Evolutionary conservation across 2,888 invertebrate genomes (phyloP).

Genomic region (Lissocephala sabroskyi): DNA sequence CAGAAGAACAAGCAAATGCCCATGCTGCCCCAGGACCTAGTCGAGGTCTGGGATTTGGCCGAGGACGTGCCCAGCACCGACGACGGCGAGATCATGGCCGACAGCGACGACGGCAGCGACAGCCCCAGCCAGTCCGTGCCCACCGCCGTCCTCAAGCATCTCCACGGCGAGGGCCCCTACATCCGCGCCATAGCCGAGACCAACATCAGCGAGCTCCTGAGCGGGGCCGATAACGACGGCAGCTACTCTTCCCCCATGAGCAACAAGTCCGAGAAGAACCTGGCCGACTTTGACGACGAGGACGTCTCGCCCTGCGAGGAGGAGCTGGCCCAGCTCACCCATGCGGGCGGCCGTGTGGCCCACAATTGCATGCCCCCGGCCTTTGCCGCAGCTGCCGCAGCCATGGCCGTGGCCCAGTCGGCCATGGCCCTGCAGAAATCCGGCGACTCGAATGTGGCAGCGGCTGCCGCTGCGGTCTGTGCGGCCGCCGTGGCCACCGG

Average conservation of each 20-base stretch:
- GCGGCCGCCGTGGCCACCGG: constrained; percentile 61
- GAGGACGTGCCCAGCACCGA: constrained; percentile 71
- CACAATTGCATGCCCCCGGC: constrained; percentile 69
- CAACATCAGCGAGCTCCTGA: constrained; percentile 71
- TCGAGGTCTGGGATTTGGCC: constrained; percentile 77
- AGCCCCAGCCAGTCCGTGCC: constrained; percentile 68
- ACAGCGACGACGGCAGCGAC: constrained; percentile 72
- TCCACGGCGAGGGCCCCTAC: constrained; percentile 74
- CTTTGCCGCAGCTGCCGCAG: constrained; percentile 67
- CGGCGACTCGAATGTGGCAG: constrained; percentile 54
- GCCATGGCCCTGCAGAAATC: constrained; percentile 66
- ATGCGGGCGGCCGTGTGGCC: constrained; percentile 52
- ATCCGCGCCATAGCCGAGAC: constrained; percentile 73
- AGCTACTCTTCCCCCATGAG: constrained; percentile 95
- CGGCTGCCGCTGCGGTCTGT: constrained; percentile 60
- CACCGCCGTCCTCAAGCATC: constrained; percentile 70
- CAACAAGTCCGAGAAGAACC: constrained; percentile 93
- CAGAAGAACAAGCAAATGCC: constrained; percentile 66
- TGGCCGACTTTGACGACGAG: constrained; percentile 95
- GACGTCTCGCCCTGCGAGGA: constrained; percentile 92
- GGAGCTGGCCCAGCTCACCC: constrained; percentile 81
- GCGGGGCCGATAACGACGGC: constrained; percentile 83
- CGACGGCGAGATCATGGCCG: constrained; percentile 69
- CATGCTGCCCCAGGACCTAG: constrained; percentile 73
- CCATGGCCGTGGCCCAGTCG: constrained; percentile 66